Evolutionary conservation across 2,888 invertebrate species (phyloP), one percentile per base, ranked within the genome.

Genomic region (Acleris literana): DNA sequence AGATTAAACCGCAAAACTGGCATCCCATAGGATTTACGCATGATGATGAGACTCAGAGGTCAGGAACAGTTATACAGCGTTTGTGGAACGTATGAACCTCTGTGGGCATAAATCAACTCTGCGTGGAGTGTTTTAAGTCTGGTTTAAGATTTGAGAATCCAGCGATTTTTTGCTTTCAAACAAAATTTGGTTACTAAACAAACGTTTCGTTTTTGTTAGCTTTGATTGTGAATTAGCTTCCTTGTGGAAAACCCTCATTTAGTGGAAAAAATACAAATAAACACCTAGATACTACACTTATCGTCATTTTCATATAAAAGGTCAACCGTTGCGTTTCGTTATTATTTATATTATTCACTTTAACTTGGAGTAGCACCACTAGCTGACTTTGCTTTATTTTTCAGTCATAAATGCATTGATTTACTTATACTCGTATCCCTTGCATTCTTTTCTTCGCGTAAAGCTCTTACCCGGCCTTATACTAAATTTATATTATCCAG

Each of bases 91-190:
- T 84, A 85, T 84, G 85, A 87, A 86, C 82, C 81, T 79, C 80
- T 85, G 81, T 80, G 81, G 79, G 82, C 81, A 88, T 90, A 88
- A 89, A 88, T 90, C 88, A 89, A 87, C 83, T 83, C 81, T 69
- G 71, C 82, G 80, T 79, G 76, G 79, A 80, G 78, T 76, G 76
- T 77, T 80, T 77, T 72, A 74, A 74, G 25, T 64, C 58, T 66
- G 70, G 65, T 29, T 33, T 62, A 79, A 80, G 76, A 71, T 46
- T 78, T n/a, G 68, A 75, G 74, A 67, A 63, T 13, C 3, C 0
- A 54, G 79, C 77, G 78, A n/a, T 53, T 71, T 68, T 33, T 9
- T 33, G 3, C 2, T 33, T 33, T 9, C 33, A 39, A 11, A 3
- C 5, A 7, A 17, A 2, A 2, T 16, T 17, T n/a, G 17, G 17